These are phyloP conservation scores for Amia ocellicauda DNA, from an alignment of 2,113 vertebrate genomes.

Conservation along the genomic window DNA sequence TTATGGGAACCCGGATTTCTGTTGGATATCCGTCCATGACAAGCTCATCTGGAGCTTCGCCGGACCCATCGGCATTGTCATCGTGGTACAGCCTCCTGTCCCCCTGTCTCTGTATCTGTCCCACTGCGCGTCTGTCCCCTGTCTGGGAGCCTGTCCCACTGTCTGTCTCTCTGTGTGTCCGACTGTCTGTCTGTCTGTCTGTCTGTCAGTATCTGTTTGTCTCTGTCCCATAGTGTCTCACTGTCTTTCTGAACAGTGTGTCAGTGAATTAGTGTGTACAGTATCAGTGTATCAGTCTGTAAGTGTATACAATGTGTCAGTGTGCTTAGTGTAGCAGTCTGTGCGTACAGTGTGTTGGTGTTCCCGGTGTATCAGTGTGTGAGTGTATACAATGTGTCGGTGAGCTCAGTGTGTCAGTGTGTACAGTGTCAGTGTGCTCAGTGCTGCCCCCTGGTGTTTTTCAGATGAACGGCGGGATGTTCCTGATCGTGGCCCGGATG, in stretches of 20 bases:
- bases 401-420: conserved; percentile 19
- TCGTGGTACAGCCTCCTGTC: conserved; percentile 72
- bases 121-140: neutral
- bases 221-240: conserved; percentile 12
- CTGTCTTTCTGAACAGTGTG: conserved; percentile 14
- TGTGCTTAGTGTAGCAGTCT: conserved; percentile 4
- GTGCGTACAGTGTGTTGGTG: neutral
- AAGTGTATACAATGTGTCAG: conserved; percentile 2
- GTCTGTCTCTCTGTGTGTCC: conserved; percentile 13
- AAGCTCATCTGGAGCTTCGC: conserved; percentile 98
- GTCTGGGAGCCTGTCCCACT: neutral
- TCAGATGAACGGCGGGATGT: conserved; percentile 91
- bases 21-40: conserved; percentile 96
- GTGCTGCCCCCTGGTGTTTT: conserved; percentile 20
- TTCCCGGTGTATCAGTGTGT: conserved; percentile 16
- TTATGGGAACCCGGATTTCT: conserved; percentile 96
- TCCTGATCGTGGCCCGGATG: conserved; percentile 86
- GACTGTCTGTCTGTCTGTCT: conserved; percentile 8
- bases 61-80: conserved; percentile 87
- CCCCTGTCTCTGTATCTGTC: neutral
- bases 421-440: neutral
- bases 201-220: neutral
- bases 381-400: neutral
- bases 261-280: neutral
- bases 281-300: conserved; percentile 11